Percentiles rank a stretch among this genome's conserved stretches.
Conservation (phyloP, 2,888 invertebrate genomes). For the Hemithea aestivaria region DNA sequence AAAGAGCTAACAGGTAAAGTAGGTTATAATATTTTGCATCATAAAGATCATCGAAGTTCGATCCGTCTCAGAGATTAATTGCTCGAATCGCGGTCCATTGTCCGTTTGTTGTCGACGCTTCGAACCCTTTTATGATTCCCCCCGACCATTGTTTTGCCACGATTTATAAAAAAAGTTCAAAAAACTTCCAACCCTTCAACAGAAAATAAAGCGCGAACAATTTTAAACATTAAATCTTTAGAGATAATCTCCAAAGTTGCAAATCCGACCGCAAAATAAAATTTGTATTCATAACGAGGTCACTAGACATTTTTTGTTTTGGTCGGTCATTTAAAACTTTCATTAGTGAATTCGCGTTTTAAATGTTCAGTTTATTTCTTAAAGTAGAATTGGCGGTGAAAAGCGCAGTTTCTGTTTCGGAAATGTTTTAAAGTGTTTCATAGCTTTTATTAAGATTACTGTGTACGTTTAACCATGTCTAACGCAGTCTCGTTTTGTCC, state of each 20-base stretch:
- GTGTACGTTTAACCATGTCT: too few relatives aligned
- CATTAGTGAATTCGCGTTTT: constrained; percentile 71
- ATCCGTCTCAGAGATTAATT: constrained; percentile 70
- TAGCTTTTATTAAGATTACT: too few relatives aligned
- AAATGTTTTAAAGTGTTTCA: constrained; percentile 21
- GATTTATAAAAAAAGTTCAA: constrained; percentile 62
- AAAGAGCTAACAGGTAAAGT: constrained; percentile 15
- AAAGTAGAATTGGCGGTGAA: constrained; percentile 39
- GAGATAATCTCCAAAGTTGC: constrained; percentile 6
- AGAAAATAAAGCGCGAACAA: constrained; percentile 18
- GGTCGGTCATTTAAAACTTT: constrained; percentile 73
- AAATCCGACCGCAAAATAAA: constrained; percentile 35
- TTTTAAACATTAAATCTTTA: constrained; percentile 29
- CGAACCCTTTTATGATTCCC: constrained; percentile 65
- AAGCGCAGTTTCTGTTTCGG: constrained; percentile 28
- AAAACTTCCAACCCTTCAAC: constrained; percentile 46
- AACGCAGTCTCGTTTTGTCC: too few relatives aligned
- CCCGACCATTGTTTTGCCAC: constrained; percentile 66
- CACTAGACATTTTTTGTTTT: constrained; percentile 57
- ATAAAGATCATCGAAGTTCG: constrained; percentile 48
- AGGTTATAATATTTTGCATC: constrained; percentile 27
- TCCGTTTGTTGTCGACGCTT: constrained; percentile 62
- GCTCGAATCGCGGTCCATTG: constrained; percentile 61
- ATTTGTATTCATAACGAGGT: constrained; percentile 67
- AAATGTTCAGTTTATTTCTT: constrained; percentile 61